These are phyloP conservation scores for Heterodera filipjevi DNA, from an alignment of 2,888 invertebrate species.

Conservation along the genomic window DNA sequence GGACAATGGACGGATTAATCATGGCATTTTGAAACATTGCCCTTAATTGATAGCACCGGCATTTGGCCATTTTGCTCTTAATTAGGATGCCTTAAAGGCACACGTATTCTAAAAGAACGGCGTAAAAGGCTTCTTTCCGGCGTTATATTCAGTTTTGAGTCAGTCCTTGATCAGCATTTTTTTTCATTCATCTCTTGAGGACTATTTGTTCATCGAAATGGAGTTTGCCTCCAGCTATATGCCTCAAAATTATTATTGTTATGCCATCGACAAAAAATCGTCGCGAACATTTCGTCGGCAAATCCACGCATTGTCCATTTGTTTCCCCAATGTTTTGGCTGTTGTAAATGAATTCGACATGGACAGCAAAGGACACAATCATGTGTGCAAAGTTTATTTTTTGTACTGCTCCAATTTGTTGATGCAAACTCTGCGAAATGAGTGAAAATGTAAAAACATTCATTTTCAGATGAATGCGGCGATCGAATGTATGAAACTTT, in stretches of 20 bases:
- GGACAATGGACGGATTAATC: too few species aligned
- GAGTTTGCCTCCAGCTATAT: constrained; percentile 32
- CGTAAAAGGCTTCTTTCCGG: too few species aligned
- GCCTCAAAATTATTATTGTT: constrained; percentile 33
- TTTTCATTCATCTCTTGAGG: neutral
- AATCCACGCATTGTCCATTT: constrained; percentile 33
- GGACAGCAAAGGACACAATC: constrained; percentile 41
- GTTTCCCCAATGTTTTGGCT: constrained; percentile 41
- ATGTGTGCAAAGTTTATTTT: neutral
- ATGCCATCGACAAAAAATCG: constrained; percentile 29
- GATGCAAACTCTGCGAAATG: too few species aligned
- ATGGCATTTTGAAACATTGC: too few species aligned
- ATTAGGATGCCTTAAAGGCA: too few species aligned
- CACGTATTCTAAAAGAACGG: too few species aligned
- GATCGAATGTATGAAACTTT: constrained; percentile 38
- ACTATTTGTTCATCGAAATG: constrained; percentile 33
- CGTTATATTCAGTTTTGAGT: too few species aligned
- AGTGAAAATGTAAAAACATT: neutral
- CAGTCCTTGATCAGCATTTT: neutral
- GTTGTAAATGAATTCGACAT: constrained; percentile 35
- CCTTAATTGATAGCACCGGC: too few species aligned
- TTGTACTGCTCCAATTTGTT: neutral
- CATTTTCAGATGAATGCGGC: constrained; percentile 26
- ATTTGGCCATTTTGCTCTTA: too few species aligned
- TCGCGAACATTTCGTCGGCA: neutral